A percentile compares a stretch with the other conserved stretches of the same genome.
Conservation (phyloP, 37 sponge, comb jelly and placozoan genomes). For the Chondrosia reniformis region DNA sequence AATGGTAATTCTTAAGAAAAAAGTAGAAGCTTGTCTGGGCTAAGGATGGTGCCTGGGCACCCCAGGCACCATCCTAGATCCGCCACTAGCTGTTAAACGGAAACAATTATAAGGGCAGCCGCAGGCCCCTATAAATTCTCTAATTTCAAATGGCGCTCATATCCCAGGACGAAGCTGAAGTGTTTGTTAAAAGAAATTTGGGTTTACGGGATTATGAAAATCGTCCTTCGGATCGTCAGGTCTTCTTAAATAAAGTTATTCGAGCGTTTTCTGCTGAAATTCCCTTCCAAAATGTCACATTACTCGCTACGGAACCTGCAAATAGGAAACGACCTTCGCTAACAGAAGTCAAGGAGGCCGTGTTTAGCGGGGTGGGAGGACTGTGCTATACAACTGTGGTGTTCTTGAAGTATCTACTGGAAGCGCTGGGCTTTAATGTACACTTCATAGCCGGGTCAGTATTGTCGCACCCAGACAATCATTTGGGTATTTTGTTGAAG, state of each 20-base stretch:
- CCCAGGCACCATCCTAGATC: too few species aligned
- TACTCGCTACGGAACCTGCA: background rate
- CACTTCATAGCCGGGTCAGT: constrained; percentile 7
- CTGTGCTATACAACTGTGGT: constrained; percentile 44
- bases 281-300: constrained; percentile 29
- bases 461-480: constrained; percentile 3
- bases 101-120: too few species aligned
- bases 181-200: background rate
- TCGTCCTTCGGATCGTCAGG: background rate
- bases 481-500: constrained; percentile 16
- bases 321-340: constrained; percentile 25
- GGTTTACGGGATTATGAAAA: background rate
- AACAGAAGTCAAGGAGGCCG: constrained; percentile 26
- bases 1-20: too few species aligned
- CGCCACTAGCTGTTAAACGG: too few species aligned
- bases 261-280: background rate
- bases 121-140: too few species aligned
- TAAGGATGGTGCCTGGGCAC: too few species aligned
- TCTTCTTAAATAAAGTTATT: constrained; percentile 22
- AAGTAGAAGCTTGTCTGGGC: too few species aligned
- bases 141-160: background rate
- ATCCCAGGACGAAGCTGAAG: constrained; percentile 8
- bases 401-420: constrained; percentile 41
- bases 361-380: constrained; percentile 35
- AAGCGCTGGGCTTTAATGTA: constrained; percentile 32